Base-by-base conservation (phyloP, 1,140 invertebrate genomes). In the Zaprionus davidi region DNA sequence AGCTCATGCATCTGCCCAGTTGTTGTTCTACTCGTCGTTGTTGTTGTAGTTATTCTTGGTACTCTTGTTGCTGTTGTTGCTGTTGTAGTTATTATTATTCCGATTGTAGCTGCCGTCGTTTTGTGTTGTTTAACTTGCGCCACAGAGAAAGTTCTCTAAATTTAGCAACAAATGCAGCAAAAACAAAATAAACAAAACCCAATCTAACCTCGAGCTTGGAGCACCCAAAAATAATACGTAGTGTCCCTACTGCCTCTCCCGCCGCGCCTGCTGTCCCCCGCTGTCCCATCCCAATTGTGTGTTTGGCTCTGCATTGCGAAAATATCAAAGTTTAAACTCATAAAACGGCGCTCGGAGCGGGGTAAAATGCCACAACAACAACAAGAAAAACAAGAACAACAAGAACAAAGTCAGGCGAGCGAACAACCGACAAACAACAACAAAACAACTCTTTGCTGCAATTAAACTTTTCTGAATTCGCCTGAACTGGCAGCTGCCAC, bases 301-400 rank as follows among this genome's bases (percentile, higher is more conserved):
- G 53, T 80, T 68, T 57, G 73, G 36, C 67, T 77, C 79, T 66
- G 60, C 49, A 72, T 77, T 66, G 9, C 53, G 11, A 41, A 87
- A 87, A 87, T 87, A 87, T 75, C 84, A 87, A 87, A 88, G 83
- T 87, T 86, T 77, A 86, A 78, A 63, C 77, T 65, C 70, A 78
- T 80, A 87, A 87, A 86, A 67, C 63, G 71, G 36, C 46, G 69
- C 69, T 62, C 24, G 46, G 58, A 20, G 53, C 53, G 36, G 63
- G 24, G 53, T 26, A 38, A 58, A 36, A 36, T 49, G 53, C 57
- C 24, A 60, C 26, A 28, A 24, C 49, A 51, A 51, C 38, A 44
- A 26, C 22, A 44, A 53, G 22, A 26, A 44, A 15, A 28, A 55
- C 4, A 57, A 26, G 22, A 44, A 53, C 36, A 26, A 44, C 22